Percentiles rank a stretch among this genome's conserved stretches.
phyloP scores from a whole-genome alignment of 2,888 invertebrate genomes.

The Napeogenes inachia region DNA sequence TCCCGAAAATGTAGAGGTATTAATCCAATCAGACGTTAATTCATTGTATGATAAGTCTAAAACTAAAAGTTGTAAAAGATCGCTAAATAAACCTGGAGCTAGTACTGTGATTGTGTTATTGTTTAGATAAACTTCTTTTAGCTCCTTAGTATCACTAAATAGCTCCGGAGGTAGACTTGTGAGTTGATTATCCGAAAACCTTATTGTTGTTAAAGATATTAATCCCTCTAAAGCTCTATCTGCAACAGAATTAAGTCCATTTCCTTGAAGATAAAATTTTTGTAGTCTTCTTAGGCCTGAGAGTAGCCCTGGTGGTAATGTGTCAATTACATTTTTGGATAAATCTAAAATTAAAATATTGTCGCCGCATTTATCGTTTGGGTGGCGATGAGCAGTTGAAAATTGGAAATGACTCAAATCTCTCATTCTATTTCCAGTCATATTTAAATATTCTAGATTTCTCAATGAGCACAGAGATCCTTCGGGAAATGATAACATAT shows the following conservation, averaged over 20 bases:
- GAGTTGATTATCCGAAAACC: constrained; percentile 88
- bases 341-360: constrained; percentile 84
- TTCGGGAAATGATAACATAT: constrained; percentile 87
- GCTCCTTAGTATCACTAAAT: constrained; percentile 85
- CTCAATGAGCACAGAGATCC: constrained; percentile 86
- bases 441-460: constrained; percentile 85
- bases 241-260: constrained; percentile 85
- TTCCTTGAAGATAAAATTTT: constrained; percentile 85
- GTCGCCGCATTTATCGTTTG: constrained; percentile 82
- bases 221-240: constrained; percentile 88
- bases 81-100: constrained; percentile 87
- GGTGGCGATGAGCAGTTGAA: constrained; percentile 75
- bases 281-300: constrained; percentile 83
- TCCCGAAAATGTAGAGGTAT: constrained; percentile 87
- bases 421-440: constrained; percentile 87
- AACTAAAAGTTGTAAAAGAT: constrained; percentile 84
- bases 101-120: constrained; percentile 89
- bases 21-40: constrained; percentile 89
- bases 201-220: constrained; percentile 82
- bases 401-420: constrained; percentile 86
- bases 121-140: constrained; percentile 88
- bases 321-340: constrained; percentile 87
- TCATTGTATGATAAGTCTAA: constrained; percentile 88
- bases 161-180: constrained; percentile 88
- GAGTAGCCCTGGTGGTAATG: constrained; percentile 83